These are phyloP conservation scores for Papilio aristodemus DNA, from an alignment of 1,140 invertebrate genomes.

Conservation along the genomic window DNA sequence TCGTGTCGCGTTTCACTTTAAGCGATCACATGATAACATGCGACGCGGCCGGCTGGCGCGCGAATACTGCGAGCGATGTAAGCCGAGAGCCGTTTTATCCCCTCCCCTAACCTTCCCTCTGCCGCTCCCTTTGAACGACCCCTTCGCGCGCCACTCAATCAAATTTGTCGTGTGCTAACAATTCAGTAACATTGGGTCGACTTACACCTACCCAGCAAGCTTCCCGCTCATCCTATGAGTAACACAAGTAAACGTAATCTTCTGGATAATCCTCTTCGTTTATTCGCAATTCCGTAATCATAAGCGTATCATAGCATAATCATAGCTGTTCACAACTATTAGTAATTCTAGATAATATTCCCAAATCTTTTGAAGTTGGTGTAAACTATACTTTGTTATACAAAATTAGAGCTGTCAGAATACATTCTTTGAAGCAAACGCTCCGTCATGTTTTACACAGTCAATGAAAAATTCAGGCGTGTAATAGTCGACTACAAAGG, in stretches of 20 bases:
- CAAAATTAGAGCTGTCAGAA: neutral
- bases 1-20: neutral
- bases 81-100: neutral
- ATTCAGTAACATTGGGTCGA: constrained; percentile 12
- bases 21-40: neutral
- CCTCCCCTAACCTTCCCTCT: constrained; percentile 1
- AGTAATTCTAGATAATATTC: too few relatives aligned
- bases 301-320: too few relatives aligned
- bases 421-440: neutral
- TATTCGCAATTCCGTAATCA: too few relatives aligned
- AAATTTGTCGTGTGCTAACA: constrained; percentile 28
- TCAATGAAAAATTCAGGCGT: constrained; percentile 15
- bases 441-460: neutral
- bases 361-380: too few relatives aligned
- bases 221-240: neutral
- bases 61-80: constrained; percentile 2
- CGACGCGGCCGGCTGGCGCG: constrained; percentile 10
- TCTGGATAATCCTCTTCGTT: neutral
- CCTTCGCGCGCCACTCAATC: constrained; percentile 28
- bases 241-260: neutral
- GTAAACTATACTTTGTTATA: neutral
- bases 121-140: constrained; percentile 20
- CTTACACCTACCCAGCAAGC: constrained; percentile 13
- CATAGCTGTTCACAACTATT: too few relatives aligned
- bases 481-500: constrained; percentile 11